These are phyloP conservation scores for Acromyrmex echinatior DNA, from an alignment of 1,140 invertebrate genomes.

Conservation along the genomic window DNA sequence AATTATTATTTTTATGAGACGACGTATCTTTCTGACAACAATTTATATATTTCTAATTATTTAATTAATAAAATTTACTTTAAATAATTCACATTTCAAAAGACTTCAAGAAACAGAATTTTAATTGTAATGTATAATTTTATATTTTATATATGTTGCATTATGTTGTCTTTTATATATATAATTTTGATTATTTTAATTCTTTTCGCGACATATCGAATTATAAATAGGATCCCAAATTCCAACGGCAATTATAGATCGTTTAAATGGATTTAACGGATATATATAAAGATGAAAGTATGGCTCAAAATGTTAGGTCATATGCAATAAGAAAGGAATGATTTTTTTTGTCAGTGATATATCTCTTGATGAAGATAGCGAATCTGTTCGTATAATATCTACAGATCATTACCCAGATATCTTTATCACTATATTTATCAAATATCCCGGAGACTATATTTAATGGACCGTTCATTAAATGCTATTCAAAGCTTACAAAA, in stretches of 20 bases:
- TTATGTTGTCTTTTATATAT: not conserved
- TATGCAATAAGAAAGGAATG: not conserved
- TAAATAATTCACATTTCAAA: not conserved
- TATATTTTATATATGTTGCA: not conserved
- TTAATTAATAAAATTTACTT: not conserved
- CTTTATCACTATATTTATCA: not conserved
- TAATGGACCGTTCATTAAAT: not conserved
- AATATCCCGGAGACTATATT: not conserved
- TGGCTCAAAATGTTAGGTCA: not conserved
- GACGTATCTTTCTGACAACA: not conserved
- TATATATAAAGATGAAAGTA: not conserved
- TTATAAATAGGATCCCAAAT: conserved; percentile 2
- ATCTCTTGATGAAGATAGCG: not conserved
- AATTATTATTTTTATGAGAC: not conserved
- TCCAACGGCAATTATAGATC: not conserved
- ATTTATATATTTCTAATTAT: not conserved
- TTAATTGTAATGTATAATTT: not conserved
- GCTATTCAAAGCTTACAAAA: conserved; percentile 27
- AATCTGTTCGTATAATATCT: conserved; percentile 2
- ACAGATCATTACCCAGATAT: conserved; percentile 32
- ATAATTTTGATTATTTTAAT: not conserved
- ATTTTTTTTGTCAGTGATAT: conserved; percentile 8
- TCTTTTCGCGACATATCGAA: not conserved
- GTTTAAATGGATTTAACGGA: not conserved
- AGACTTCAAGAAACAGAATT: not conserved